A percentile compares a stretch with the other conserved stretches of the same genome.
Conservation (phyloP, 2,888 invertebrate species). For the Podabrus alpinus region DNA sequence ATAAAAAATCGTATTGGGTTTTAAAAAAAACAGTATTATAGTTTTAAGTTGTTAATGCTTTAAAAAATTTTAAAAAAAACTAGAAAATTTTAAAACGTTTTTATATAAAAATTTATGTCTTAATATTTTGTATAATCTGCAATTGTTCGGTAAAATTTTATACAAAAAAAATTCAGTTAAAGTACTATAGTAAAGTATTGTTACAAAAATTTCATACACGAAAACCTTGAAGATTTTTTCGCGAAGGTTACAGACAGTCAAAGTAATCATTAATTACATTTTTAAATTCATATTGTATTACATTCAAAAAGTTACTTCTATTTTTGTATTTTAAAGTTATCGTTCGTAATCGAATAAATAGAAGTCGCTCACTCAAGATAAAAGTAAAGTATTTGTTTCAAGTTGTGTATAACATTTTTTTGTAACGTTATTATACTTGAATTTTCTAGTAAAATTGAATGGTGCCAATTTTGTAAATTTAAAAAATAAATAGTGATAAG, state of each 20-base stretch:
- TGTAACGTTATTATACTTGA: not conserved
- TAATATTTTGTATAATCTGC: not conserved
- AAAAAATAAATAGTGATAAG: not conserved
- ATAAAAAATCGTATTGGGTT: constrained; percentile 40
- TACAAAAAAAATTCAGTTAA: not conserved
- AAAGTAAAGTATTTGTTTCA: not conserved
- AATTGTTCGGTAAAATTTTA: not conserved
- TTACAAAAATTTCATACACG: not conserved
- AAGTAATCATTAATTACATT: not conserved
- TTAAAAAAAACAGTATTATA: constrained; percentile 40
- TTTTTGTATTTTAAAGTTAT: not conserved
- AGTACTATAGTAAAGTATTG: not conserved
- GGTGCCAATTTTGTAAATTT: not conserved
- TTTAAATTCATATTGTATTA: not conserved
- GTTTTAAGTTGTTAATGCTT: constrained; percentile 24
- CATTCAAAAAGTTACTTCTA: not conserved
- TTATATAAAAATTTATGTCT: not conserved
- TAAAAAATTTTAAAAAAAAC: constrained; percentile 1
- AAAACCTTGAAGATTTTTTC: not conserved
- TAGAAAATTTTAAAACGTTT: not conserved
- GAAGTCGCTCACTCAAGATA: not conserved
- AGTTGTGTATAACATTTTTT: not conserved
- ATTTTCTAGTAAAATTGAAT: not conserved
- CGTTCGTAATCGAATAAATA: not conserved
- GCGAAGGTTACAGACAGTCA: not conserved